Evolutionary conservation across 2,113 vertebrate genomes (phyloP), one percentile per base, ranked within the genome.

Genomic region (Eulemur macaco): DNA sequence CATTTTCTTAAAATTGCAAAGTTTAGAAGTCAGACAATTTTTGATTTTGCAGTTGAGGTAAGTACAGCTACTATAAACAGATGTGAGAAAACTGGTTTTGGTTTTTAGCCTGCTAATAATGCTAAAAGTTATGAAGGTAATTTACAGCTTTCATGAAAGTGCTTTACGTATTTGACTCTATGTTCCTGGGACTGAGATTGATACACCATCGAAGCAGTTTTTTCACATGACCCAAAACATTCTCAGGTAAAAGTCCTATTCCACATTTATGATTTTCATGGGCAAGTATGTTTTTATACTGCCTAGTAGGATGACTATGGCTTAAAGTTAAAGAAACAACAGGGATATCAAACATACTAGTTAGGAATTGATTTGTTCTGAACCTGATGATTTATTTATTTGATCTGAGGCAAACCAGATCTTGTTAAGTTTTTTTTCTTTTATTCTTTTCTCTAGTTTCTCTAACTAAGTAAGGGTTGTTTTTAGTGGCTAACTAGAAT

Each of bases 301-400:
- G 68, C 27, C 73, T 52, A 25, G 5, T 83, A 6, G 54, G 50
- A 52, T 60, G 31, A 69, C n/a, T 42, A 27, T 71, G 39, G 17
- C 9, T 54, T 84, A 84, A 73, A 73, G 20, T 23, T 42, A 81
- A 93, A 78, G 39, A 82, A 83, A 77, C 25, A 52, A 4, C 20
- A 76, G 45, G 23, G 15, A 25, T 52, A 94, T 42, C 29, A 95
- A 94, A 47, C 3, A 17, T 37, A 47, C 14, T 13, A n/a, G 31
- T 74, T 64, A 56, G 25, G 85, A 76, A 83, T 89, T 85, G 13
- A 37, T 91, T 96, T 85, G 63, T 71, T 86, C 58, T 60, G 34
- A 94, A 60, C 34, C 42, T 77, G 47, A 27, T 92, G 63, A 80
- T 73, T 89, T 54, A 37, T 94, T 92, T 63, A 20, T 84, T 91